Evolutionary conservation across 2,797 vertebrate species (phyloP).

Genomic region (Coregonus suidteri): DNA sequence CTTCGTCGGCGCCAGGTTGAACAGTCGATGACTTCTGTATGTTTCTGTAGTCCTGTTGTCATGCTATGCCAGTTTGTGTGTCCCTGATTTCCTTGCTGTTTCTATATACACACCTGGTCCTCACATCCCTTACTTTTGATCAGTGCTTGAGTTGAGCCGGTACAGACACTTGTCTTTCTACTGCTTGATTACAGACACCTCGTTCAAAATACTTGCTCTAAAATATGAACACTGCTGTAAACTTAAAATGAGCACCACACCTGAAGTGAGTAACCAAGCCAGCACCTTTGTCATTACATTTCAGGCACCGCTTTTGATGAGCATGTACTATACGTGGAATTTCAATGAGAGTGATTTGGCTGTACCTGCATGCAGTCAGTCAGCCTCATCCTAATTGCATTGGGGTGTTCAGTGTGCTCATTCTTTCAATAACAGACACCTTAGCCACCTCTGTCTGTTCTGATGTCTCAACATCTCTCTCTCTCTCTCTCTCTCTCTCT

Average conservation of each 20-base stretch:
- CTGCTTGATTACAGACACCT: too few species aligned
- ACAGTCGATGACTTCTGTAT: not conserved
- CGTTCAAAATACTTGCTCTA: too few species aligned
- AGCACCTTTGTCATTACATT: not conserved
- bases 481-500: constrained; percentile 23
- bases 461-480: not conserved
- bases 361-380: constrained; percentile 72
- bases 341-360: constrained; percentile 41
- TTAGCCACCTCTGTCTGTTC: constrained; percentile 20
- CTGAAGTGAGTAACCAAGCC: not conserved
- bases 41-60: not conserved
- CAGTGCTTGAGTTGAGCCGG: constrained; percentile 15
- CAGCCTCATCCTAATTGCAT: constrained; percentile 66
- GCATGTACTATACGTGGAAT: not conserved
- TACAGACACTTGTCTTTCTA: constrained; percentile 4
- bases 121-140: constrained; percentile 20
- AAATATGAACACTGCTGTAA: too few species aligned
- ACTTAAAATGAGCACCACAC: too few species aligned
- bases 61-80: not conserved
- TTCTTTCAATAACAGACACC: constrained; percentile 47
- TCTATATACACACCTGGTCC: constrained; percentile 17
- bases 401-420: constrained; percentile 54
- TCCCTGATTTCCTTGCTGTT: constrained; percentile 16
- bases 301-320: not conserved
- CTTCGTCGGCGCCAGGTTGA: too few species aligned